Evolutionary conservation across 2,113 vertebrate species (phyloP), one percentile per base, ranked within the genome.

Genomic region (Romanogobio albipinnatus): DNA sequence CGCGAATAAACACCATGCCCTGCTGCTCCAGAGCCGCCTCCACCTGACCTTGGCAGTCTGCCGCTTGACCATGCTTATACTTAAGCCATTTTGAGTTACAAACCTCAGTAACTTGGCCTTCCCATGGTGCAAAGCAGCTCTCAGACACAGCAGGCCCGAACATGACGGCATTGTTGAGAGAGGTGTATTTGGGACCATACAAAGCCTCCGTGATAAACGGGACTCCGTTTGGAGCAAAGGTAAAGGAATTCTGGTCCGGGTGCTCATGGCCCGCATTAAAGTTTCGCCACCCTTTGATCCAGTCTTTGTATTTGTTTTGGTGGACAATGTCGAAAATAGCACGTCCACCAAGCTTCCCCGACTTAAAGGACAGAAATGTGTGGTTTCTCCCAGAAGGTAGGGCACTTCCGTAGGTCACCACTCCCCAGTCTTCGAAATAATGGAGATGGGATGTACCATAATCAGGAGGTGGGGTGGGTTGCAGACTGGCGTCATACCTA

Each of bases 231-330:
- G 98, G 98, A 43, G 96, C 96, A 2, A 99, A 99, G 13, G 97
- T 99, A 86, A 99, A 99, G 0, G 97, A 96, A 88, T 99, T 99
- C 89, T 99, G 98, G 87, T 99, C 98, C 0, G 98, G 98, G 86
- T 99, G 98, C 82, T 99, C 98, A 0, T 99, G 98, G 0, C 98
- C 98, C 0, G 97, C 97, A 1, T 99, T 99, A 85, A 99, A 99
- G 91, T 99, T 99, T 47, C 94, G 95, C 98, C 98, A 99, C 0
- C 98, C 98, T 87, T 94, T 96, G 85, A 99, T 95, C 98, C 98
- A 99, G 11, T 99, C 96, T 89, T 94, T 96, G 93, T 99, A 99
- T 86, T 97, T 98, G 88, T 95, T 97, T 90, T 90, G 93, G 90
- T 99, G 98, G 79, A 99, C 98, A 19, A 99, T 98, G 89, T 99